Base-by-base conservation (phyloP, 2,113 vertebrate genomes). In the Myrmecobius fasciatus region DNA sequence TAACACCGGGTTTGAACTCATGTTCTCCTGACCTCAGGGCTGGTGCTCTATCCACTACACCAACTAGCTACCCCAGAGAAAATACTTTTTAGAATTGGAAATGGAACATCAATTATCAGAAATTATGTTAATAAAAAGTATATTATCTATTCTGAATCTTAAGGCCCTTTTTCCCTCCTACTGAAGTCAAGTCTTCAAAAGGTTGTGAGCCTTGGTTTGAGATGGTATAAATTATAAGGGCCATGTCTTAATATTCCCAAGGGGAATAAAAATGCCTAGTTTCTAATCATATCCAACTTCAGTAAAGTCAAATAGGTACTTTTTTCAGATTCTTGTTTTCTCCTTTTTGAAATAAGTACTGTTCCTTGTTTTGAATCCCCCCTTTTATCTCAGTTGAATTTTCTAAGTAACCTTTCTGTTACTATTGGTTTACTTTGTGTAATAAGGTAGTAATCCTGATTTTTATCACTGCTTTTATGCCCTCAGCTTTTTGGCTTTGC, bases 401-500 rank as follows among this genome's bases (percentile, higher is more conserved):
- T 97, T 94, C 75, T 53, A 54, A 94, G 53, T 11, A 25, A 54
- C 31, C 88, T 90, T 94, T 94, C 22, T 46, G 31, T 52, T 47
- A 48, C 52, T 67, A 47, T 92, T 49, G 51, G 31, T 95, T 49
- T 90, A 89, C 25, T 95, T 92, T 92, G 67, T 75, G 20, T 67
- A 75, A 75, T 36, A 67, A 28, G 25, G 92, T n/a, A 94, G 92
- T 83, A n/a, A 96, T 54, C 89, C 0, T 93, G n/a, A 75, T 95
- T 96, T 53, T 96, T 28, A 89, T 25, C 90, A 28, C 54, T 89
- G 11, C 75, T 97, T 93, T 43, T 94, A 12, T 96, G 56, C 75
- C 97, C 96, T 43, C 88, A 96, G 95, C 95, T 97, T 10, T 90
- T 47, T 92, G 98, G 94, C 97, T 53, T 97, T 94, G 91, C 95